phyloP scores from a whole-genome alignment of 2,888 invertebrate species.

The Megamerina dolium region DNA sequence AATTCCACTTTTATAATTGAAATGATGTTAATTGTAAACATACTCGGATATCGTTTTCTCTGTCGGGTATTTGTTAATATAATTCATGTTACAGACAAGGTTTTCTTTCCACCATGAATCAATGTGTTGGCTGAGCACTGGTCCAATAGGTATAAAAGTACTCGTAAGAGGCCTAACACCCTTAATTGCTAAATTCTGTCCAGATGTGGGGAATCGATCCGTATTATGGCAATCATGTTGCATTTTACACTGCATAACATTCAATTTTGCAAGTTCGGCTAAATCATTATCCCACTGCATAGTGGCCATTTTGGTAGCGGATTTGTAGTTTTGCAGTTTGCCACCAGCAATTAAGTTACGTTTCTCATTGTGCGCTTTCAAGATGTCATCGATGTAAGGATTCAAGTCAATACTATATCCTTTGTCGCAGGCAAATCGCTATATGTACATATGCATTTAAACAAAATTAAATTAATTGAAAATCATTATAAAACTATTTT shows the following conservation, averaged over 20 bases:
- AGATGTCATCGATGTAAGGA: not conserved
- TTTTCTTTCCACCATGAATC: slow-evolving; percentile 35
- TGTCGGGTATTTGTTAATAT: slow-evolving; percentile 21
- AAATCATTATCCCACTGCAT: slow-evolving; percentile 35
- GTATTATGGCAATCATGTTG: slow-evolving; percentile 36
- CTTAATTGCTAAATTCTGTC: slow-evolving; percentile 40
- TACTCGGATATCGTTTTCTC: slow-evolving; percentile 2
- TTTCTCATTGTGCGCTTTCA: slow-evolving; percentile 8
- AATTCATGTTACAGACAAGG: slow-evolving; percentile 4
- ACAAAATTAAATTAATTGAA: no score
- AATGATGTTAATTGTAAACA: no score
- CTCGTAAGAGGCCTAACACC: no score
- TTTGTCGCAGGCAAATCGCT: slow-evolving; percentile 5
- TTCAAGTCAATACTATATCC: not conserved
- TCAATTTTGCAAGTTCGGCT: slow-evolving; percentile 31
- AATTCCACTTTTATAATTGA: no score
- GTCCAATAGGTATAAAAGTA: no score
- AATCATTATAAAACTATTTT: no score
- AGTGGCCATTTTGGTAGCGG: slow-evolving; percentile 37
- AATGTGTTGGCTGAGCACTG: no score
- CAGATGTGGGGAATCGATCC: slow-evolving; percentile 25
- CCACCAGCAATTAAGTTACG: slow-evolving; percentile 22
- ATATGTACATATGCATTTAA: no score
- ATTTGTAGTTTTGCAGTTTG: slow-evolving; percentile 9
- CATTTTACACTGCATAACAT: slow-evolving; percentile 31